Base-by-base conservation (phyloP, 2,113 vertebrate species). In the Gymnogyps californianus region DNA sequence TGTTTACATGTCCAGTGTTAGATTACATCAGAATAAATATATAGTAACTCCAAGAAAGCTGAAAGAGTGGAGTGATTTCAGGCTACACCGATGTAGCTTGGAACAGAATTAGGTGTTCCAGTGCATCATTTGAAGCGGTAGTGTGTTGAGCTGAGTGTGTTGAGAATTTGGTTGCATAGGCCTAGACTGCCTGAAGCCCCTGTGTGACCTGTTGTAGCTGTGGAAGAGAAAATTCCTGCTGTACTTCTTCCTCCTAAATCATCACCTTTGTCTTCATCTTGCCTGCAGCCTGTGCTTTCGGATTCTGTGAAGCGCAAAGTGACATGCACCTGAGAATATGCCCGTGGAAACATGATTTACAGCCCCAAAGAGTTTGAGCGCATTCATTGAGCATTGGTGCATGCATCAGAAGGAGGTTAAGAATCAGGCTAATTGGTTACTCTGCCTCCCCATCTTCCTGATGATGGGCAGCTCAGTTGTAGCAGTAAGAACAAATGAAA, bases 371-470 rank as follows among this genome's bases (percentile, higher is more conserved):
- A 38, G 4, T 42, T 3, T 46, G 46, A 87, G 42, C 3, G 1
- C 0, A 0, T n/a, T 65, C 7, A 31, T 2, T 8, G 58, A 72
- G 10, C 3, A 6, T 1, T 46, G 34, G 11, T 58, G 40, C 8
- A 11, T 2, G 1, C 36, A 40, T 13, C 20, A 54, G 42, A 20
- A 64, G 28, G 55, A 59, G n/a, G 10, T n/a, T 58, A 66, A 66
- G 52, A 40, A 75, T 55, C 51, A 2, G 5, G 20, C 17, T 57
- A n/a, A 29, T 14, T 25, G 8, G 17, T 67, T 77, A 52, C 25
- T 77, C 44, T 64, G 15, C 55, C 67, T 83, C n/a, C 22, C 21
- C 31, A 3, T 64, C 49, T 69, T 58, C 31, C 61, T 4, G 1
- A 42, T 17, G 42, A 46, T 31, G n/a, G 10, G 32, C 9, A 84